Base-by-base conservation (phyloP, 2,888 invertebrate genomes). In the Laothoe populi region DNA sequence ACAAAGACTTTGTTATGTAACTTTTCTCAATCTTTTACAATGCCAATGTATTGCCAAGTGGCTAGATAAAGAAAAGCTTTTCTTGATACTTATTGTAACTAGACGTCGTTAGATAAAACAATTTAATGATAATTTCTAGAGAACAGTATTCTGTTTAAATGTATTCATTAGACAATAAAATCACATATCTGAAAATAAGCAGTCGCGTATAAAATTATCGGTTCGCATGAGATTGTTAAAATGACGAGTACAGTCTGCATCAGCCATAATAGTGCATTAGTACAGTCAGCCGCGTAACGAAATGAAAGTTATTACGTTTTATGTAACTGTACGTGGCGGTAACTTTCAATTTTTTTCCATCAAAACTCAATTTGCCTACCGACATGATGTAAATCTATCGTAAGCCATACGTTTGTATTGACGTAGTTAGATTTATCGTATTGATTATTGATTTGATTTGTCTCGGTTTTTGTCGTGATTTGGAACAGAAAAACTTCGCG, bases 241-340 rank as follows among this genome's bases (percentile, higher is more conserved):
- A 42, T 19, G 19, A 44, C 44, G 44, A 35, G 31, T 53, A 53
- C 35, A 53, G 53, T 26, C 31, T 24, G 8, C 53, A 16, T 38
- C 16, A 49, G 40, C 26, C 46, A 60, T 40, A 60, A 42, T 16
- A n/a, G 53, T 8, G 53, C 40, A 53, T 61, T 53, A 53, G 60
- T 61, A 61, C 40, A 49, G 42, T 21, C 60, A 64, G 60, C 60
- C 65, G 69, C 67, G 70, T 62, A 68, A 64, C 69, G 63, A 75
- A 78, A 73, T 68, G 78, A 78, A 78, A 79, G 75, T 74, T 66
- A 71, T 73, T 66, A 63, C 67, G 63, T 68, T 77, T 79, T 78
- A 81, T 75, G 70, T 76, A 80, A 80, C 71, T 31, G 42, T 53
- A 53, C 60, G 60, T 26, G 59, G 60, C 59, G 59, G 69, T 70